phyloP scores from a whole-genome alignment of 2,113 vertebrate species.

The Morone chrysops region DNA sequence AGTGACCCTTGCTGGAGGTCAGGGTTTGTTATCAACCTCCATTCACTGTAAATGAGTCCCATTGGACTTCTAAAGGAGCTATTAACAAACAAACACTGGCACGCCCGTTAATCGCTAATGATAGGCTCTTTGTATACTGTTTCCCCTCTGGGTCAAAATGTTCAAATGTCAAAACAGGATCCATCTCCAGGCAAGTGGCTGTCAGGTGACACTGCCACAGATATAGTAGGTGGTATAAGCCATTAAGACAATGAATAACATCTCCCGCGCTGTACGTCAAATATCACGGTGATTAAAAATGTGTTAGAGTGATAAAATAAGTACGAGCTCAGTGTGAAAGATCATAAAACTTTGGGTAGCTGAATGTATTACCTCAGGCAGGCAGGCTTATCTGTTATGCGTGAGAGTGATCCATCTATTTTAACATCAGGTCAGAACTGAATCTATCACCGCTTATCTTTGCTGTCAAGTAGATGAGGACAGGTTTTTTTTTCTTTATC shows the following conservation, averaged over 20 bases:
- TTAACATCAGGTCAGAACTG: slow-evolving; percentile 68
- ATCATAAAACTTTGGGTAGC: slow-evolving; percentile 38
- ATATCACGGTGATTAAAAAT: slow-evolving; percentile 38
- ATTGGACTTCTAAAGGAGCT: slow-evolving; percentile 78
- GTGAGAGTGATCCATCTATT: slow-evolving; percentile 68
- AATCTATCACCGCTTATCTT: slow-evolving; percentile 75
- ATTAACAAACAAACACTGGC: slow-evolving; percentile 84
- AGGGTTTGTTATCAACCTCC: slow-evolving; percentile 74
- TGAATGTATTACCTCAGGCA: slow-evolving; percentile 64
- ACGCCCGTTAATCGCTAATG: slow-evolving; percentile 84
- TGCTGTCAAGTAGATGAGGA: slow-evolving; percentile 69
- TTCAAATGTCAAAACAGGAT: slow-evolving; percentile 57
- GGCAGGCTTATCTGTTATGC: slow-evolving; percentile 65
- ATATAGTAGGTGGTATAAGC: slow-evolving; percentile 30
- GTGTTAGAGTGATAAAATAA: slow-evolving; percentile 35
- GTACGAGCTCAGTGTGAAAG: slow-evolving; percentile 35
- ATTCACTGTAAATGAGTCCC: slow-evolving; percentile 81
- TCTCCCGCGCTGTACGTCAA: slow-evolving; percentile 15
- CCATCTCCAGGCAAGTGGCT: slow-evolving; percentile 54
- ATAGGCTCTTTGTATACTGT: slow-evolving; percentile 73
- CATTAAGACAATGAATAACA: slow-evolving; percentile 43
- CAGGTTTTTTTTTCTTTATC: slow-evolving; percentile 46
- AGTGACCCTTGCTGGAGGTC: slow-evolving; percentile 75
- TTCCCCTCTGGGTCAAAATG: slow-evolving; percentile 75
- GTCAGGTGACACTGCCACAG: slow-evolving; percentile 42